Evolutionary conservation across 1,140 invertebrate species (phyloP).

Genomic region (Centruroides sculpturatus): DNA sequence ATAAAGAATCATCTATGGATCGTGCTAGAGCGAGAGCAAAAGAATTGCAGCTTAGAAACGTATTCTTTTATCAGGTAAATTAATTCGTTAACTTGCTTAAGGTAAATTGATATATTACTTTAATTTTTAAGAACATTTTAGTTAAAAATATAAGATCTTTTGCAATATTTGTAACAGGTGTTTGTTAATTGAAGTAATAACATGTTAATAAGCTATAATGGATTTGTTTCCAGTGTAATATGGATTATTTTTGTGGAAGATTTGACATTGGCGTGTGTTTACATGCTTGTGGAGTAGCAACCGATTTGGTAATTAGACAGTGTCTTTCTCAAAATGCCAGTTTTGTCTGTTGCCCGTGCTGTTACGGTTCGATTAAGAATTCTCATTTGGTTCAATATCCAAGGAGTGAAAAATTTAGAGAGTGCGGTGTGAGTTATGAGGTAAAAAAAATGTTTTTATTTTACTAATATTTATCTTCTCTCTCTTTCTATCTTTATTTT

Average conservation of each 20-base stretch:
- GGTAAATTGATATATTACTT: too few species aligned
- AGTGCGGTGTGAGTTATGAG: conserved; percentile 36
- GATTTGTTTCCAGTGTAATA: conserved; percentile 27
- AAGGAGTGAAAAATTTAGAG: conserved; percentile 26
- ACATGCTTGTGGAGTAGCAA: conserved; percentile 88
- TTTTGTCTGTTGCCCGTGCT: conserved; percentile 87
- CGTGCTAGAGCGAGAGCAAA: conserved; percentile 54
- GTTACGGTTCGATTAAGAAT: conserved; percentile 70
- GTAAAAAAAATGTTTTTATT: not conserved
- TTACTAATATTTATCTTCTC: not conserved
- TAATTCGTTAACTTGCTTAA: not conserved
- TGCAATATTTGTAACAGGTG: not conserved
- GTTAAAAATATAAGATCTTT: too few species aligned
- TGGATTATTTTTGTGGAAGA: conserved; percentile 35
- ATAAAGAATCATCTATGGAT: conserved; percentile 72
- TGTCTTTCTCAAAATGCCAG: conserved; percentile 57
- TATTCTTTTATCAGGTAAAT: conserved; percentile 52
- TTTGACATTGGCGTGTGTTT: conserved; percentile 70
- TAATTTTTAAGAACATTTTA: too few species aligned
- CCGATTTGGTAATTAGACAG: conserved; percentile 76
- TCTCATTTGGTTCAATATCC: conserved; percentile 55
- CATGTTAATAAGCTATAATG: not conserved
- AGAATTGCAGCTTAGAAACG: conserved; percentile 53
- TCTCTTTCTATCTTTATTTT: too few species aligned
- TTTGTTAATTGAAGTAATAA: too few species aligned